Evolutionary conservation across 2,888 invertebrate genomes (phyloP), one percentile per base, ranked within the genome.

Genomic region (Coelogynopora nodosa): DNA sequence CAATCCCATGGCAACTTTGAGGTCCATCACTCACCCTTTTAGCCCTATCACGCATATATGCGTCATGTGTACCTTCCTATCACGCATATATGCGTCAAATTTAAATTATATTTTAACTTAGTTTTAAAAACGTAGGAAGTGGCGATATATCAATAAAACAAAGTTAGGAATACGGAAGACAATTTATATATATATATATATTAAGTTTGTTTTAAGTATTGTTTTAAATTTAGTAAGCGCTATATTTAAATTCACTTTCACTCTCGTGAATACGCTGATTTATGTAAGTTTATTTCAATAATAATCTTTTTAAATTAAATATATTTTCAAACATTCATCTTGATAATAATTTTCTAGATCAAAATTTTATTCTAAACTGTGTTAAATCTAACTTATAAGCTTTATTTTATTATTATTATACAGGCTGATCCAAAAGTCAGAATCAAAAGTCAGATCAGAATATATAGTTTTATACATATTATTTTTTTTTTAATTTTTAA

Each of bases 21-120:
- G n/a, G n/a, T n/a, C n/a, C n/a, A n/a, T n/a, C 49, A 49, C 23
- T 74, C 5, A 74, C 74, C 74, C 74, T 74, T 74, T 74, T 74
- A 74, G 74, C 74, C 74, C 74, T 74, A 74, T 74, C 74, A 74
- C 74, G 74, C 74, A 74, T 74, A 74, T 74, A 74, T 74, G 74
- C 74, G 74, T 74, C 74, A 74, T 74, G 74, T 26, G 23, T n/a
- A 74, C 74, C 74, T 74, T 74, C 74, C 74, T 74, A 74, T 74
- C 74, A 74, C 23, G 74, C 74, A 74, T 74, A 74, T 74, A 74
- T 74, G 74, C 74, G 74, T 74, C 74, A 74, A 74, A 74, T 74
- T 74, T 13, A 23, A 74, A 74, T 74, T 74, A 74, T 74, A n/a
- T 5, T 49, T 49, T 49, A 49, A 49, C 18, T 49, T 49, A 49